These are phyloP conservation scores for Ceratina japonica DNA, from an alignment of 1,140 invertebrate genomes.

Conservation along the genomic window DNA sequence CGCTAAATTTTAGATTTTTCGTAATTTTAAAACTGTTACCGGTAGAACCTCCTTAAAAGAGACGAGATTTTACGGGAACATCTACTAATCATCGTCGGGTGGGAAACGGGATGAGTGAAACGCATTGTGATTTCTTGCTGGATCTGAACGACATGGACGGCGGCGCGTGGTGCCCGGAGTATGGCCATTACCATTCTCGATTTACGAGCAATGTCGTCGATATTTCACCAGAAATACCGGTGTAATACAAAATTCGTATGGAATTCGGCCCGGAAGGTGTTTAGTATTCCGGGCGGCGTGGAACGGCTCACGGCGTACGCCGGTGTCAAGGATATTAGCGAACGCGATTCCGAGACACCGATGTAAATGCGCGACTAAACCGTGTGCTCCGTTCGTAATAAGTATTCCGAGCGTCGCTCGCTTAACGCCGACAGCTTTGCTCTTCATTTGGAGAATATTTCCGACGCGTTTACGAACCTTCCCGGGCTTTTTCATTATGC, in stretches of 20 bases:
- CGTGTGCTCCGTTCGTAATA: not conserved
- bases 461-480: not conserved
- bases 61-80: too few relatives aligned
- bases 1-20: too few relatives aligned
- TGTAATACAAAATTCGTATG: slow-evolving; percentile 56
- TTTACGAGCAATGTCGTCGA: slow-evolving; percentile 53
- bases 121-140: slow-evolving; percentile 55
- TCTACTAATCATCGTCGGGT: slow-evolving; percentile 20
- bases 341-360: not conserved
- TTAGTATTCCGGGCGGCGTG: slow-evolving; percentile 46
- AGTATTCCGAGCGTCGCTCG: not conserved
- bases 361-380: slow-evolving; percentile 10
- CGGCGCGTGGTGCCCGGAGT: too few relatives aligned
- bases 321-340: slow-evolving; percentile 44
- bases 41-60: too few relatives aligned
- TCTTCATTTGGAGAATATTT: not conserved
- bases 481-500: not conserved
- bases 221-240: slow-evolving; percentile 50
- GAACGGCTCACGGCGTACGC: slow-evolving; percentile 5
- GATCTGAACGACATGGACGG: too few relatives aligned
- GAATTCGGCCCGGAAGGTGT: slow-evolving; percentile 37
- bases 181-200: slow-evolving; percentile 53
- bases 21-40: too few relatives aligned
- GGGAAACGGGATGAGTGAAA: slow-evolving; percentile 53
- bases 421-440: not conserved